These are phyloP conservation scores for Sebastiscus albofasciatus DNA, from an alignment of 2,797 vertebrate genomes.

Conservation along the genomic window DNA sequence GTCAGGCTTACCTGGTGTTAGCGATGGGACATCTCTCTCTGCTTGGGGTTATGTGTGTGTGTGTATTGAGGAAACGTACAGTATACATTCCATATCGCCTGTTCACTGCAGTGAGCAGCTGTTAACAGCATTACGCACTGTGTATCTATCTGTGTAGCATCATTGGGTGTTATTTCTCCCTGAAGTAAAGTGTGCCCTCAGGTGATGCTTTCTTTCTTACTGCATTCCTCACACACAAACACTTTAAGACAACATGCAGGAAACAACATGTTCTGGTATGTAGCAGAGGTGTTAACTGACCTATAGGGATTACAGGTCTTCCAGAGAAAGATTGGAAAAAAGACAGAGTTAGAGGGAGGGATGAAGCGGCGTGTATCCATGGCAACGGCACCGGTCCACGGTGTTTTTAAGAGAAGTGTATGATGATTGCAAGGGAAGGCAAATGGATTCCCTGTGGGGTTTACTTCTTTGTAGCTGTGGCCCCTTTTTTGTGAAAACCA, in stretches of 20 bases:
- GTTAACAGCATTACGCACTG: slow-evolving; percentile 8
- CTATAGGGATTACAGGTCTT: slow-evolving; percentile 21
- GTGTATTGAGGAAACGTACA: background rate
- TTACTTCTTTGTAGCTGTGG: slow-evolving; percentile 52
- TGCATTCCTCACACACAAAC: slow-evolving; percentile 43
- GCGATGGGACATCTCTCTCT: slow-evolving; percentile 26
- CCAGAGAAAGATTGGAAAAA: slow-evolving; percentile 19
- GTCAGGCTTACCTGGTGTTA: slow-evolving; percentile 47
- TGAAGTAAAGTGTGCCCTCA: slow-evolving; percentile 37
- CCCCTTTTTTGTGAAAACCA: slow-evolving; percentile 44
- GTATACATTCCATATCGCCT: background rate
- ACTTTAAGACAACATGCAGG: slow-evolving; percentile 19
- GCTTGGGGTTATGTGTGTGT: background rate
- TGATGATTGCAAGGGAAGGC: slow-evolving; percentile 54
- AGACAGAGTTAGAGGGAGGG: slow-evolving; percentile 6
- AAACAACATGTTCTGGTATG: slow-evolving; percentile 53
- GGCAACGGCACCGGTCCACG: slow-evolving; percentile 24
- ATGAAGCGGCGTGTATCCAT: slow-evolving; percentile 46
- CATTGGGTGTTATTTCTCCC: slow-evolving; percentile 19
- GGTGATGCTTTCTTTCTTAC: slow-evolving; percentile 53
- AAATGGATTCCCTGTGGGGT: slow-evolving; percentile 71
- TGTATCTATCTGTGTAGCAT: slow-evolving; percentile 18
- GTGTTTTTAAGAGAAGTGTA: slow-evolving; percentile 56
- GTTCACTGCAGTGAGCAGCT: slow-evolving; percentile 25
- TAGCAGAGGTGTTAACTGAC: slow-evolving; percentile 16